Evolutionary conservation across 1,140 invertebrate genomes (phyloP).

Genomic region (Calliphora vicina): DNA sequence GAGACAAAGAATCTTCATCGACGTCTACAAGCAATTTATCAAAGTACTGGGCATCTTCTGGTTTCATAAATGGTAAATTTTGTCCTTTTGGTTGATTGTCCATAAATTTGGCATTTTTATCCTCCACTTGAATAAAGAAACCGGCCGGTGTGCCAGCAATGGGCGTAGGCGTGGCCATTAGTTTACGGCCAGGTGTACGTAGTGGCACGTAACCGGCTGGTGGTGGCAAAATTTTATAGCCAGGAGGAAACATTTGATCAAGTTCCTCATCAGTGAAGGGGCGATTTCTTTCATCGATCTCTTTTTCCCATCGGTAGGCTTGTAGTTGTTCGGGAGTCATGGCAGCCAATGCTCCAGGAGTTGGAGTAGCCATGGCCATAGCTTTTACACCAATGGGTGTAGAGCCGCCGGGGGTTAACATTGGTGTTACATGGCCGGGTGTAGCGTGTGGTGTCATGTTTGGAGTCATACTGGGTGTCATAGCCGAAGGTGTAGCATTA

Average conservation of each 20-base stretch:
- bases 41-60: constrained; percentile 99
- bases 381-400: constrained; percentile 97
- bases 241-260: constrained; percentile 95
- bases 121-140: constrained; percentile 95
- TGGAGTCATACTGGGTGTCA: constrained; percentile 78
- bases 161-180: constrained; percentile 97
- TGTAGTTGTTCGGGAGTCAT: constrained; percentile 99
- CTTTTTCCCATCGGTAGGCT: constrained; percentile 97
- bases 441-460: constrained; percentile 73
- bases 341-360: constrained; percentile 90
- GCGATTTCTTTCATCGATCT: constrained; percentile 97
- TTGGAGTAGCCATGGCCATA: constrained; percentile 97
- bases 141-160: constrained; percentile 91
- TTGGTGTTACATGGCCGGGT: constrained; percentile 67
- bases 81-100: constrained; percentile 94
- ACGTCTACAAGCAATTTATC: constrained; percentile 98
- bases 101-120: constrained; percentile 83
- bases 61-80: constrained; percentile 98
- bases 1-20: constrained; percentile 93
- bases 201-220: constrained; percentile 97
- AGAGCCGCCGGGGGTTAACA: constrained; percentile 72
- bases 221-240: constrained; percentile 96
- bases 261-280: constrained; percentile 97
- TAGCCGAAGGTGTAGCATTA: constrained; percentile 70
- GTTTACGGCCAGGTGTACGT: constrained; percentile 94